A percentile compares a stretch with the other conserved stretches of the same genome.
Evolutionary conservation across 2,113 vertebrate genomes (phyloP).

Genomic region (Osmerus eperlanus): DNA sequence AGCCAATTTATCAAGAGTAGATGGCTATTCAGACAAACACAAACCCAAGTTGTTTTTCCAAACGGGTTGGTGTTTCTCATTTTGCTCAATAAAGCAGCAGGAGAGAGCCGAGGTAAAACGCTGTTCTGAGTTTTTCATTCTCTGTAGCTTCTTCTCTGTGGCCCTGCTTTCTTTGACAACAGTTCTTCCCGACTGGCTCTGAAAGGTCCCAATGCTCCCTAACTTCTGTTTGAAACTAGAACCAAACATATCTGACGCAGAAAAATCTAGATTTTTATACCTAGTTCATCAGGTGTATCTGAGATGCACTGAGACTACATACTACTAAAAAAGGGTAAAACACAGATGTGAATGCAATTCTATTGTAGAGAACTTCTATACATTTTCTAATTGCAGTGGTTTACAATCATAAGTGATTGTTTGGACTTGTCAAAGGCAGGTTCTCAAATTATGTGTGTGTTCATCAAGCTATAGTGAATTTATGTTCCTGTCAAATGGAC

Average conservation of each 20-base stretch:
- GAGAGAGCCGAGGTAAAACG: background rate
- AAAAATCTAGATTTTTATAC: too few species aligned
- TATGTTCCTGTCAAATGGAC: background rate
- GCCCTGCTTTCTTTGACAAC: background rate
- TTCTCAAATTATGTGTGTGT: background rate
- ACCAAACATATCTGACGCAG: too few species aligned
- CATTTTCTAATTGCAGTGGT: too few species aligned
- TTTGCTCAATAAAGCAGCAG: background rate
- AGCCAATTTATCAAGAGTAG: constrained; percentile 26
- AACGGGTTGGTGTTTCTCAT: background rate
- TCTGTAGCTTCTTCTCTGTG: background rate
- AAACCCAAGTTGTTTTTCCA: background rate
- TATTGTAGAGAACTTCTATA: too few species aligned
- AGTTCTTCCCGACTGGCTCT: background rate
- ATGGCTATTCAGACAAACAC: constrained; percentile 21
- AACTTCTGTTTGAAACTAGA: too few species aligned
- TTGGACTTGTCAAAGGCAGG: background rate
- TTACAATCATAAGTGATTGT: background rate
- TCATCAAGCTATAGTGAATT: too few species aligned
- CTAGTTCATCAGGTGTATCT: too few species aligned
- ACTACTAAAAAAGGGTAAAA: too few species aligned
- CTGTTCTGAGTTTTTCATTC: background rate
- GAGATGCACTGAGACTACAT: too few species aligned
- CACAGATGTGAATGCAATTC: too few species aligned
- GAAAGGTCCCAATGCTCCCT: background rate